Conservation (phyloP, 2,113 vertebrate species). For the Ceyx melanurus region DNA sequence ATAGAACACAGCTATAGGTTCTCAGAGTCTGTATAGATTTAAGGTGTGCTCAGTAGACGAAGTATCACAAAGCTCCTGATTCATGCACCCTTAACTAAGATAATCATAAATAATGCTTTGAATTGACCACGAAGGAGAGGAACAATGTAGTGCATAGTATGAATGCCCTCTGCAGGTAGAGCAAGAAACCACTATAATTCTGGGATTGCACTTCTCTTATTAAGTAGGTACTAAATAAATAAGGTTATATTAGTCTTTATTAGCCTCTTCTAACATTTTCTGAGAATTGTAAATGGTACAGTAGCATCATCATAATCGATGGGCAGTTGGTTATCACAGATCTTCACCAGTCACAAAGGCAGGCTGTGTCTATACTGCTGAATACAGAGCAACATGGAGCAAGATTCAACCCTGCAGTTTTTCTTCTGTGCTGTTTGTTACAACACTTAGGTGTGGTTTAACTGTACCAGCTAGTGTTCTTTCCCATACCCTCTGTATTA, state of each 20-base stretch:
- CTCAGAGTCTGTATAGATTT: background rate
- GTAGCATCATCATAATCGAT: background rate
- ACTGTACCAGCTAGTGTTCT: background rate
- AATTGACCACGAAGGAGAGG: background rate
- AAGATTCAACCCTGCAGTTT: background rate
- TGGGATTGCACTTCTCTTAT: background rate
- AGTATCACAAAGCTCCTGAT: background rate
- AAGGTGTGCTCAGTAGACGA: background rate
- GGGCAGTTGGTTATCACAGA: background rate
- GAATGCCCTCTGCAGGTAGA: conserved; percentile 54
- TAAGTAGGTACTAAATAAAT: background rate
- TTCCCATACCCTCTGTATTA: background rate
- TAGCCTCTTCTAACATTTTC: background rate
- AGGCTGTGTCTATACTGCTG: background rate
- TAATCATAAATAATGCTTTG: background rate
- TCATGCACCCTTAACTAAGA: background rate
- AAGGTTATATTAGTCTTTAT: background rate
- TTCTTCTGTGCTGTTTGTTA: background rate
- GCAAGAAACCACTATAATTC: background rate
- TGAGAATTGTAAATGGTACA: background rate
- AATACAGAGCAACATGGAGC: background rate
- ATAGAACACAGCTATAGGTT: background rate
- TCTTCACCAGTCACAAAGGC: background rate
- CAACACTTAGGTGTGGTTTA: background rate
- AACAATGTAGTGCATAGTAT: background rate